Conservation (phyloP, 2,888 invertebrate genomes). For the Drosophila borborema region DNA sequence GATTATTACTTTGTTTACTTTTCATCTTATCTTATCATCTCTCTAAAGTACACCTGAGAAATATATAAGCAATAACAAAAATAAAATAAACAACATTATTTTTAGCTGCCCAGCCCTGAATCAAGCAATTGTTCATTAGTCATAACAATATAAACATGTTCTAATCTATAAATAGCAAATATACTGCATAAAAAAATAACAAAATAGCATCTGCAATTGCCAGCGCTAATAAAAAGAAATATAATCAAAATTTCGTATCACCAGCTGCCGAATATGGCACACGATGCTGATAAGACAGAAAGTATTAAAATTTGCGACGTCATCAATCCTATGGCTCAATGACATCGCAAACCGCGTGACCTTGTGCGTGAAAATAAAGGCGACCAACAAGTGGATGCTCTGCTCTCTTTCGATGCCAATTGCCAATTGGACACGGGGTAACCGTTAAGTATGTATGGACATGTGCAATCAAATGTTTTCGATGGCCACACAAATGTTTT, state of each 20-base stretch:
- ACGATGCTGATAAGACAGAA: conserved; percentile 45
- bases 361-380: conserved; percentile 45
- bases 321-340: conserved; percentile 41
- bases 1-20: neutral
- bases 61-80: neutral
- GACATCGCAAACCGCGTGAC: conserved; percentile 57
- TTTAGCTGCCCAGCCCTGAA: neutral
- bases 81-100: neutral
- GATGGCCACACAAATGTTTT: conserved; percentile 11
- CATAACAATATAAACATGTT: conserved; percentile 29
- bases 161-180: conserved; percentile 46
- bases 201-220: conserved; percentile 24
- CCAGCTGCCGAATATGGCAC: conserved; percentile 22
- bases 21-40: conserved; percentile 1
- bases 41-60: neutral
- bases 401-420: conserved; percentile 6
- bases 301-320: conserved; percentile 23
- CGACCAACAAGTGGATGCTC: conserved; percentile 68
- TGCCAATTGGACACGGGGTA: conserved; percentile 10
- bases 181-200: conserved; percentile 11
- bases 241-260: conserved; percentile 32
- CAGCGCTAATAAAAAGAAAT: conserved; percentile 30
- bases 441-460: conserved; percentile 3
- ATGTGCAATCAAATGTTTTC: conserved; percentile 13
- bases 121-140: conserved; percentile 36